Evolutionary conservation across 2,113 vertebrate species (phyloP), one percentile per base, ranked within the genome.

Genomic region (Ceyx margarethae): DNA sequence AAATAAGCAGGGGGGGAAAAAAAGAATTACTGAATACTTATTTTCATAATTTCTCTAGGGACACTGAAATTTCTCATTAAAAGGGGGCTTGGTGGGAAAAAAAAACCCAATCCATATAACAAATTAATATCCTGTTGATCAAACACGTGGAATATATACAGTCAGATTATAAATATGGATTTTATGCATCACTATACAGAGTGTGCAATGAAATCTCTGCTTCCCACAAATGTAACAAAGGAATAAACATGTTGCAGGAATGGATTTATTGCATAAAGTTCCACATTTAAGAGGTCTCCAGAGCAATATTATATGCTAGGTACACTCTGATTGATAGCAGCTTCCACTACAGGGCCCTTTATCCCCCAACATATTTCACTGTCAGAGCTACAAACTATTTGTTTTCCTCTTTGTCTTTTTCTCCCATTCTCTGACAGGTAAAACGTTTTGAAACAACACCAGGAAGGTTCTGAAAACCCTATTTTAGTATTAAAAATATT

Each of bases 261-360:
- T 25, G 51, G 85, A 96, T 92, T 93, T 93, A 94, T 74, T 79
- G 77, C 90, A 68, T 46, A 10, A 61, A 90, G 50, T 71, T 71
- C 51, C 64, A 79, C 31, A 57, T 86, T 91, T 91, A 89, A 96
- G 81, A 90, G 81, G 90, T 94, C 94, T 91, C 91, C 78, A 87
- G 91, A 85, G 90, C 56, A 68, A 57, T 42, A 65, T 91, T 77
- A 80, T 21, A 31, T 50, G 29, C 87, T 61, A 94, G 88, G 77
- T 73, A 82, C 65, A 33, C 56, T 50, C 46, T 93, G 81, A 95
- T 87, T 85, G 84, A 91, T 91, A 82, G 91, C 77, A 89, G 61
- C 43, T 89, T 89, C 67, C 74, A 88, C 1, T 67, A 60, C 56
- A 93, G 64, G 23, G 11, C 46, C 29, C 81, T 84, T 79, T 93